Base-by-base conservation (phyloP, 2,113 vertebrate genomes). In the Sander vitreus region DNA sequence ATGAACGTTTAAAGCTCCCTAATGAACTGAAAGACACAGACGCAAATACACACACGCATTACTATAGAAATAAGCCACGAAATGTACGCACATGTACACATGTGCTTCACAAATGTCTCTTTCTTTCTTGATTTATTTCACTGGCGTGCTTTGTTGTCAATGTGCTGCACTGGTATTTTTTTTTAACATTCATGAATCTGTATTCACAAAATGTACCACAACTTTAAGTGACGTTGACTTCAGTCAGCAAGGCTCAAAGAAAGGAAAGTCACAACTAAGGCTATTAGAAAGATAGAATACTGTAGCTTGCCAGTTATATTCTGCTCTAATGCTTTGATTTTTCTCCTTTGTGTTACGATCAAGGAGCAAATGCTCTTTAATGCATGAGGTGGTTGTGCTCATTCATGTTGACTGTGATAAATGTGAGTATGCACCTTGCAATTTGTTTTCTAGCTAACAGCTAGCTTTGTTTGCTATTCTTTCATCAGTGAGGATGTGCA, bases 1-100 rank as follows among this genome's bases (percentile, higher is more conserved):
- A 86, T 36, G 14, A 71, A 71, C 5, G 23, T 25, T 65, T 48
- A 60, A 63, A 47, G 48, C 70, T 72, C 60, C 25, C 25, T 64
- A 63, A 78, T 67, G 33, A 53, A 83, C 67, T 62, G 5, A 55
- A 53, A 67, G 64, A 73, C 13, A 65, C 45, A 80, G 51, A 54
- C 5, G 9, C 57, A 33, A 5, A 21, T 11, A 58, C 63, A 59
- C 11, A 30, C 57, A 23, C 16, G 4, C 36, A 30, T 13, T 71
- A 18, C 53, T 30, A 58, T 27, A 73, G 54, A 43, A 64, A 25
- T 3, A 2, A 23, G 21, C 51, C 47, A 9, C 8, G 23, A 55
- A 21, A 51, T 11, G 36, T 16, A 33, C 23, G 59, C 33, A 58
- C 13, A n/a, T 39, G 39, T 25, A 15, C 59, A 58, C 39, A 59